These are phyloP conservation scores for Gymnoscopelus braueri DNA, from an alignment of 2,797 vertebrate genomes.

Conservation along the genomic window DNA sequence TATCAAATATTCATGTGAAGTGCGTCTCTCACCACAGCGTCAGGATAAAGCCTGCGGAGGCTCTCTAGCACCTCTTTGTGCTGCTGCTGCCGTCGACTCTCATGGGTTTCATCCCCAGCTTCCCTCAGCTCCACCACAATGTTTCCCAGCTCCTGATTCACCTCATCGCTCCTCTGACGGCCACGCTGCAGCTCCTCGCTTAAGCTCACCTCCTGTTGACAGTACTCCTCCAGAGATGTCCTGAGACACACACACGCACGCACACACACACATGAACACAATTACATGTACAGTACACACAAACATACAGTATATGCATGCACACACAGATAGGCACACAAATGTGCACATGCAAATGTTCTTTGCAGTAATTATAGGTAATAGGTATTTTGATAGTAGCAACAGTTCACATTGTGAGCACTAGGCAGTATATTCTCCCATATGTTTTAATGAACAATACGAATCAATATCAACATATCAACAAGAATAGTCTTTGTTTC, in stretches of 20 bases:
- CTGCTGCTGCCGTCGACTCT: constrained; percentile 84
- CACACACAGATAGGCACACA: too few relatives aligned
- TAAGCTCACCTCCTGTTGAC: constrained; percentile 79
- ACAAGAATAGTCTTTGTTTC: too few relatives aligned
- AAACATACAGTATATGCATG: too few relatives aligned
- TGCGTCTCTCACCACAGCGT: constrained; percentile 84
- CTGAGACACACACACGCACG: constrained; percentile 64
- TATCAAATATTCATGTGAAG: not conserved
- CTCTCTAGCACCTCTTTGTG: constrained; percentile 87
- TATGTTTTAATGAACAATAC: too few relatives aligned
- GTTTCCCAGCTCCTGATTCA: constrained; percentile 84
- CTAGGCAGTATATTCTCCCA: too few relatives aligned
- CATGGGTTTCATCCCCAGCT: constrained; percentile 87
- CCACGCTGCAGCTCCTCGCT: constrained; percentile 78
- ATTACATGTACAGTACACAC: too few relatives aligned
- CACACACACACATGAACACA: too few relatives aligned
- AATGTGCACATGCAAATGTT: too few relatives aligned
- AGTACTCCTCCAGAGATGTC: constrained; percentile 77
- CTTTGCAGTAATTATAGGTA: too few relatives aligned
- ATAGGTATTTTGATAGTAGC: too few relatives aligned
- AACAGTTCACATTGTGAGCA: too few relatives aligned
- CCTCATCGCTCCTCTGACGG: constrained; percentile 73
- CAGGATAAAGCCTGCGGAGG: constrained; percentile 86
- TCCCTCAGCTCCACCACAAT: constrained; percentile 84
- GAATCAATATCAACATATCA: too few relatives aligned